A percentile compares a stretch with the other conserved stretches of the same genome.
Conservation (phyloP, 2,888 invertebrate genomes). For the Mythimna lalbum region DNA sequence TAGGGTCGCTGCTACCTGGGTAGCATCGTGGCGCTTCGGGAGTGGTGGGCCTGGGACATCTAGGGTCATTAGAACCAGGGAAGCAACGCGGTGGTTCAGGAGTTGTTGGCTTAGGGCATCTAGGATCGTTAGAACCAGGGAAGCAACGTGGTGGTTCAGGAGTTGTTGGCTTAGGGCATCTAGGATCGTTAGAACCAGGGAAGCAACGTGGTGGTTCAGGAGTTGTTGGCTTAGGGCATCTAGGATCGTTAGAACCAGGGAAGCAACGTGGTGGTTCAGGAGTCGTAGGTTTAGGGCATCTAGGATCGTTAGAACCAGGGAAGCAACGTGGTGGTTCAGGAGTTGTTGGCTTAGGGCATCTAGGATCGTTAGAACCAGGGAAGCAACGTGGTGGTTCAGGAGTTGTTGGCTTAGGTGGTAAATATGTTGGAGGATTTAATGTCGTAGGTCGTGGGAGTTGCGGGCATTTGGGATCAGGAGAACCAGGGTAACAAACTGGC, state of each 20-base stretch:
- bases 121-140: conserved; percentile 68
- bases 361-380: conserved; percentile 48
- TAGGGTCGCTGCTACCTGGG: conserved; percentile 61
- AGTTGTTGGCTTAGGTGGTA: conserved; percentile 20
- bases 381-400: conserved; percentile 38
- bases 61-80: conserved; percentile 68
- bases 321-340: conserved; percentile 38
- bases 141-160: conserved; percentile 58
- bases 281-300: conserved; percentile 71
- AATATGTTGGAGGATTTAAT: too few species aligned
- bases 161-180: conserved; percentile 71
- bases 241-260: conserved; percentile 65
- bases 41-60: conserved; percentile 70
- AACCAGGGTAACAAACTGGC: conserved; percentile 62
- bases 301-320: conserved; percentile 48
- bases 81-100: conserved; percentile 60
- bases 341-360: conserved; percentile 48
- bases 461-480: conserved; percentile 75
- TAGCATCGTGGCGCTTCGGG: conserved; percentile 62
- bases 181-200: conserved; percentile 66
- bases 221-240: conserved; percentile 73
- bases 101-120: conserved; percentile 71
- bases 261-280: conserved; percentile 65
- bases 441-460: too few species aligned
- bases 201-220: conserved; percentile 65